Base-by-base conservation (phyloP, 1,140 invertebrate species). In the Drosophila ambigua region DNA sequence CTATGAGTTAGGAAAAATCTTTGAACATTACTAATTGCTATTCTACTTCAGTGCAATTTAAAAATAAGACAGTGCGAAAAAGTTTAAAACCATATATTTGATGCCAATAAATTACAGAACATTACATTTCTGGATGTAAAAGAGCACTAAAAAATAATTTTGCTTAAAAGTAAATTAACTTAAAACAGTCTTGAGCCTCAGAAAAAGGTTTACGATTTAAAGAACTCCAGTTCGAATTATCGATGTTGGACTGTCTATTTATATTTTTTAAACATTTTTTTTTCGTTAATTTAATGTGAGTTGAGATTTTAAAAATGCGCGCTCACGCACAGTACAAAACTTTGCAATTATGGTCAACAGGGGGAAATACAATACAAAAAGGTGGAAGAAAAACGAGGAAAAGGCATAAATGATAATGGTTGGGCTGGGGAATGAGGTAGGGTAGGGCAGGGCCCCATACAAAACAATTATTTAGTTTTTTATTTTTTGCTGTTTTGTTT, bases 381-480 rank as follows among this genome's bases (percentile, higher is more conserved):
- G 35, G 26, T 52, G 26, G 57, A 31, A 31, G 53, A 6, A 55
- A 69, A 67, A 46, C 24, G 57, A 31, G 20, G 53, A 6, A 55
- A 69, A 67, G 46, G 45, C 69, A 78, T 66, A 83, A 83, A 79
- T 71, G 58, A 79, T 76, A 76, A 72, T 84, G 65, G 66, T 57
- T 62, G 35, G 35, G 35, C 35, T 39, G 35, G 4, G 35, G 35
- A 13, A 39, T 39, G 11, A 39, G 35, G 35, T 39, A 31, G 31
- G 28, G 28, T 8, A 61, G 55, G 62, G 62, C 16, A 28, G 53
- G 59, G 55, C 77, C 46, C 41, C 39, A 46, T 39, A 48, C 61
- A 64, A 83, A 79, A 83, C 75, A 83, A 83, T 84, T 79, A 83
- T 57, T 76, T 71, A 60, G 49, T 76, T 72, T 76, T 83, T 72